Conservation (phyloP, 2,797 vertebrate species). For the Muraenolepis orangiensis region DNA sequence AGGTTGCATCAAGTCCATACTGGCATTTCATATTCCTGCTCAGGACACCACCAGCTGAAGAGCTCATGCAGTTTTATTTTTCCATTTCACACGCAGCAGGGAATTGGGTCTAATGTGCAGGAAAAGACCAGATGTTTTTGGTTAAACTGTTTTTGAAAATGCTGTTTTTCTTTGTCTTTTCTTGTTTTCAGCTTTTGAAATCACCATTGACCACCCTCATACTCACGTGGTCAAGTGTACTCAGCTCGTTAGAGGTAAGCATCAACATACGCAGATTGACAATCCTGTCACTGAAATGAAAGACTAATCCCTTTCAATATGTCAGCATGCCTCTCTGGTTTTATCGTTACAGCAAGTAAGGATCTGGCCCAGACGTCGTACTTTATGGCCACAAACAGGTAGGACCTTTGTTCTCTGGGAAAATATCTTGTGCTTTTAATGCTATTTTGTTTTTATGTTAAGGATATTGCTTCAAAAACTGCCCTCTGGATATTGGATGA, state of each 20-base stretch:
- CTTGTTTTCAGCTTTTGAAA: slow-evolving; percentile 85
- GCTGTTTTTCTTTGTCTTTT: background rate
- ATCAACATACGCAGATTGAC: slow-evolving; percentile 15
- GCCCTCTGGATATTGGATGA: background rate
- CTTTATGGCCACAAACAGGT: slow-evolving; percentile 99
- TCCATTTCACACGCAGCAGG: slow-evolving; percentile 18
- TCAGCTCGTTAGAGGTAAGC: slow-evolving; percentile 91
- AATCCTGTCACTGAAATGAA: background rate
- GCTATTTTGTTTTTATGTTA: background rate
- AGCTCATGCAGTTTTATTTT: slow-evolving; percentile 29
- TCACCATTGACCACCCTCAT: slow-evolving; percentile 96
- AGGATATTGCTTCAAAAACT: background rate
- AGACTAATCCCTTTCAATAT: background rate
- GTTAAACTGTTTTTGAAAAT: slow-evolving; percentile 11
- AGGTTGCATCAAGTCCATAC: slow-evolving; percentile 15
- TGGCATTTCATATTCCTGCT: slow-evolving; percentile 37
- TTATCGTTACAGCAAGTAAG: slow-evolving; percentile 92
- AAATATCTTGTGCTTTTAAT: background rate
- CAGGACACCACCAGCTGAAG: slow-evolving; percentile 47
- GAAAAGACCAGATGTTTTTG: slow-evolving; percentile 36
- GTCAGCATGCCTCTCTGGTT: slow-evolving; percentile 25
- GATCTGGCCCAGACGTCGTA: slow-evolving; percentile 99
- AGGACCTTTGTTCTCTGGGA: slow-evolving; percentile 36
- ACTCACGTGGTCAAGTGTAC: slow-evolving; percentile 96
- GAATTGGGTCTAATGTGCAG: slow-evolving; percentile 20